phyloP scores from a whole-genome alignment of 2,888 invertebrate genomes.

The Lochmaea capreae region DNA sequence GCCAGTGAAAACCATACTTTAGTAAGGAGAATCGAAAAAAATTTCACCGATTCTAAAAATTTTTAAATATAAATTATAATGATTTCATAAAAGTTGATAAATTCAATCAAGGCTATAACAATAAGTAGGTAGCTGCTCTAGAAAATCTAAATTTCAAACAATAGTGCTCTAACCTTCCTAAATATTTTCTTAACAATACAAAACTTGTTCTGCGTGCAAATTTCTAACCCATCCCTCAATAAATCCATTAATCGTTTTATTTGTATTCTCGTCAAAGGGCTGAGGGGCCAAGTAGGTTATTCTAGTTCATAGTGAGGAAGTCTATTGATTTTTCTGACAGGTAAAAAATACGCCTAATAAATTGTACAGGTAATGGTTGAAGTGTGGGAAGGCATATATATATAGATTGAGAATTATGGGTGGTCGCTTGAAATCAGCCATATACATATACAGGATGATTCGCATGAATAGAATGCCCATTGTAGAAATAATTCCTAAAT shows the following conservation, averaged over 20 bases:
- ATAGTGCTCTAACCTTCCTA: conserved; percentile 3
- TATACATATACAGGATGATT: background rate
- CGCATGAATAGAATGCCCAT: no score
- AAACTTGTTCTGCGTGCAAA: conserved; percentile 42
- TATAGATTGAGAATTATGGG: conserved; percentile 18
- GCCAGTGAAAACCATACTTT: no score
- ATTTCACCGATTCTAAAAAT: no score
- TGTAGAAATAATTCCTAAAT: no score
- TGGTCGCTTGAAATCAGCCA: conserved; percentile 9
- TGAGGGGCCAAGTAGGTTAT: conserved; percentile 35
- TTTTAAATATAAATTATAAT: no score
- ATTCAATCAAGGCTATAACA: background rate
- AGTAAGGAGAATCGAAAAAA: no score
- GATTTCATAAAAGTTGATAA: no score
- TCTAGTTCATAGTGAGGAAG: conserved; percentile 32
- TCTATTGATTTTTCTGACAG: conserved; percentile 38
- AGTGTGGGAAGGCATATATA: conserved; percentile 33
- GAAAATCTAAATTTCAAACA: background rate
- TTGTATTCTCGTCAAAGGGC: conserved; percentile 33
- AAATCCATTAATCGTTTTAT: conserved; percentile 43
- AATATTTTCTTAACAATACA: conserved; percentile 26
- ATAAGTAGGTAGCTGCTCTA: background rate
- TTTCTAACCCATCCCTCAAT: conserved; percentile 41
- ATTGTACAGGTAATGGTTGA: conserved; percentile 29
- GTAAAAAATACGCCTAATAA: conserved; percentile 38